Conservation (phyloP, 2,113 vertebrate genomes). For the Pipa parva region DNA sequence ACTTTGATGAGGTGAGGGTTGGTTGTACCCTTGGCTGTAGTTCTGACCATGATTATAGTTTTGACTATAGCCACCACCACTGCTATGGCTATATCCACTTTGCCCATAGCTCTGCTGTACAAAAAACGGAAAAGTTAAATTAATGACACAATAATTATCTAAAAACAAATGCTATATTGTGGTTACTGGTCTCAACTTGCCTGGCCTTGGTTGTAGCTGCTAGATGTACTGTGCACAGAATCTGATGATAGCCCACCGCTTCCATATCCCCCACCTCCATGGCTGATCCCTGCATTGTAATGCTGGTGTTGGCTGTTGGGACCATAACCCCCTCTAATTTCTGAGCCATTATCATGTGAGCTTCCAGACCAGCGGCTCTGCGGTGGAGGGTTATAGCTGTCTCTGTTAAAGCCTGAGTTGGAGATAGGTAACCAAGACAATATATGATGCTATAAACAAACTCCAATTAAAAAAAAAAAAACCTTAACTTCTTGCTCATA, state of each 20-base stretch:
- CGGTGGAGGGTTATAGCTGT: conserved; percentile 59
- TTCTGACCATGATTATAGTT: conserved; percentile 73
- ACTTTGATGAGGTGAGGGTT: conserved; percentile 51
- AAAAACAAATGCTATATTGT: background rate
- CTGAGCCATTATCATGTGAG: conserved; percentile 70
- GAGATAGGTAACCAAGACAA: background rate
- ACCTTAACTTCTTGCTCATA: too few species aligned
- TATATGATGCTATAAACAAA: too few species aligned
- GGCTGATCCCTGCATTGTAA: conserved; percentile 70
- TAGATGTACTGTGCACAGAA: conserved; percentile 39
- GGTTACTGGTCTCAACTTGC: conserved; percentile 30
- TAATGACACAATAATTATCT: background rate
- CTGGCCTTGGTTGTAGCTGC: conserved; percentile 66
- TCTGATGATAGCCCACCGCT: conserved; percentile 45
- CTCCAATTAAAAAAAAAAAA: too few species aligned
- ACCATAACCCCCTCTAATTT: conserved; percentile 48
- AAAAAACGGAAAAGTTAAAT: background rate
- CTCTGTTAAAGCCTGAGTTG: conserved; percentile 71
- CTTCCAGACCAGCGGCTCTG: conserved; percentile 78
- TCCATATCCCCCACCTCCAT: conserved; percentile 46
- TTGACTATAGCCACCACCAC: conserved; percentile 42
- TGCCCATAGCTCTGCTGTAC: conserved; percentile 48
- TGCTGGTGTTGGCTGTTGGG: conserved; percentile 56
- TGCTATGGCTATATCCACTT: conserved; percentile 68
- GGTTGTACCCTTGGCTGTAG: conserved; percentile 80